Conservation (phyloP, 2,797 vertebrate genomes). For the Amblyraja radiata region DNA sequence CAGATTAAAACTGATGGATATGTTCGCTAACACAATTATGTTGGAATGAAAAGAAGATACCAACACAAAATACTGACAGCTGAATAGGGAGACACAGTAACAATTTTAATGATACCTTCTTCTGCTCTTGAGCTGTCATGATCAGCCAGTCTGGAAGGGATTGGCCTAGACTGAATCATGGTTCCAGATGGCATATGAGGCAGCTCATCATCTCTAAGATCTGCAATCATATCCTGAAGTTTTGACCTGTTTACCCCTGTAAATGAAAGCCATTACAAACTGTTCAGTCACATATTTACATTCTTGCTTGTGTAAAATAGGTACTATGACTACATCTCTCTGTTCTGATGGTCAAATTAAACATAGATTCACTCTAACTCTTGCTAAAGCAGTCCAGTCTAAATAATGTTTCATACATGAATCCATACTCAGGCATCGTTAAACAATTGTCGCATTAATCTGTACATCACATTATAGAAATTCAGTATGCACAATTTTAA, state of each 20-base stretch:
- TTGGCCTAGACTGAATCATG: conserved; percentile 66
- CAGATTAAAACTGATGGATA: background rate
- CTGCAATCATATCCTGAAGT: conserved; percentile 67
- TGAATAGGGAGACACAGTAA: conserved; percentile 22
- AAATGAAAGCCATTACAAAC: conserved; percentile 66
- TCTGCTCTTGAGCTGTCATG: conserved; percentile 69
- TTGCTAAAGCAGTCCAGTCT: background rate
- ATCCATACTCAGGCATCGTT: background rate
- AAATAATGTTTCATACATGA: background rate
- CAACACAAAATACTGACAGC: background rate
- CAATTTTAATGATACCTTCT: conserved; percentile 56
- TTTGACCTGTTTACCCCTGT: conserved; percentile 69
- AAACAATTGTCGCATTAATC: background rate
- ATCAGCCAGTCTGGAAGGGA: conserved; percentile 65
- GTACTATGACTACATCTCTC: background rate
- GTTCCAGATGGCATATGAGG: conserved; percentile 65
- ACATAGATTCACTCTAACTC: background rate
- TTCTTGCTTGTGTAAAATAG: background rate
- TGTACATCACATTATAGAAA: background rate
- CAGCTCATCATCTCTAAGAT: conserved; percentile 68
- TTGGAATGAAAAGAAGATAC: conserved; percentile 21
- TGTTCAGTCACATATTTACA: conserved; percentile 49
- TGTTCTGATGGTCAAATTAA: background rate
- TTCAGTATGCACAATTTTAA: background rate
- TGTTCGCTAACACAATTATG: conserved; percentile 3